These are phyloP conservation scores for Euzophera pinguis DNA, from an alignment of 2,888 invertebrate genomes.

Conservation along the genomic window DNA sequence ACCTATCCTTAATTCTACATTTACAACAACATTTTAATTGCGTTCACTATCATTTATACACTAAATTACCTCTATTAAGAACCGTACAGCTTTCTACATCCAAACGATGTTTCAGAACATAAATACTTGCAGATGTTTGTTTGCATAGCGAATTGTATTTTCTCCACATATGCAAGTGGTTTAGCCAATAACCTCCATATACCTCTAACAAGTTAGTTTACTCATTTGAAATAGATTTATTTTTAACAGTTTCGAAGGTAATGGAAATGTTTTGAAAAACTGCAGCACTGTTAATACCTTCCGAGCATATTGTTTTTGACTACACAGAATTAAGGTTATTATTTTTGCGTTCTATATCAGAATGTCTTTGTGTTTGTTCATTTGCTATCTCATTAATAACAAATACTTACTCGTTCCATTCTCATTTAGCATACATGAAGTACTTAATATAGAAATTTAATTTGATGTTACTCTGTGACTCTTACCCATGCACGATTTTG, in stretches of 20 bases:
- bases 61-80: too few species aligned
- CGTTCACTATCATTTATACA: too few species aligned
- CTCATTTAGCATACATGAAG: too few species aligned
- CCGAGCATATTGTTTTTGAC: not conserved
- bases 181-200: not conserved
- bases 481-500: too few species aligned
- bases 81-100: not conserved
- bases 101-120: not conserved
- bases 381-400: too few species aligned
- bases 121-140: not conserved
- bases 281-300: not conserved
- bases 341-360: not conserved
- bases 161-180: not conserved
- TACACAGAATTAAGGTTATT: not conserved
- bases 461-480: too few species aligned
- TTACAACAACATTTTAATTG: too few species aligned
- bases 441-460: too few species aligned
- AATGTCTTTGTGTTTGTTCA: not conserved
- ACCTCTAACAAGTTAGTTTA: not conserved
- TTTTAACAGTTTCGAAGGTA: not conserved
- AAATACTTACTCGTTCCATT: too few species aligned
- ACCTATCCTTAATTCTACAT: too few species aligned
- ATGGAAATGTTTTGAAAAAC: not conserved
- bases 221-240: conserved; percentile 1
- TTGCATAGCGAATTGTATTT: not conserved